phyloP scores from a whole-genome alignment of 2,888 invertebrate species.

The Polydrusus pterygomalis region DNA sequence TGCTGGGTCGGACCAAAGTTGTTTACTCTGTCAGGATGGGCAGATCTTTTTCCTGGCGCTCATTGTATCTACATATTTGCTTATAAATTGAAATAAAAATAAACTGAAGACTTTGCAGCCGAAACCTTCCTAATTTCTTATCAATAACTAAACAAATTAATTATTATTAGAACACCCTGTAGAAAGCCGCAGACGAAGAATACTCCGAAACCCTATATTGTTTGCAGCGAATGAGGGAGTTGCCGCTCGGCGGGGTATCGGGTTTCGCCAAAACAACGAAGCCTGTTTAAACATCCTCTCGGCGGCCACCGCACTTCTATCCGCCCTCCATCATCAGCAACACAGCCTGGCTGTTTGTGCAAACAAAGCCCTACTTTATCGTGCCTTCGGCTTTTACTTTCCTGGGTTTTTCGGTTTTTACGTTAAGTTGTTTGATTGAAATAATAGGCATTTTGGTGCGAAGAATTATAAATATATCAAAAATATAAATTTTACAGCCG shows the following conservation, averaged over 20 bases:
- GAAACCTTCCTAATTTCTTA: neutral
- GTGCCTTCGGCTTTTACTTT: slow-evolving; percentile 33
- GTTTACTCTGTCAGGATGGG: too few relatives aligned
- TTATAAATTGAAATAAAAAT: too few relatives aligned
- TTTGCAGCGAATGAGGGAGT: slow-evolving; percentile 55
- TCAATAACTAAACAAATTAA: neutral
- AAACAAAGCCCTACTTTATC: slow-evolving; percentile 48
- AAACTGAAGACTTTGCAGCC: neutral
- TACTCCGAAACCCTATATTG: slow-evolving; percentile 55
- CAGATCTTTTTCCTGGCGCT: too few relatives aligned
- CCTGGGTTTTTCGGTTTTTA: slow-evolving; percentile 12
- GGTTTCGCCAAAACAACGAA: slow-evolving; percentile 62
- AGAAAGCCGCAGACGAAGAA: slow-evolving; percentile 49
- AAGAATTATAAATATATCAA: neutral
- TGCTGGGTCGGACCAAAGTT: too few relatives aligned
- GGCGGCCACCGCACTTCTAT: slow-evolving; percentile 48
- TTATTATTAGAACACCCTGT: slow-evolving; percentile 33
- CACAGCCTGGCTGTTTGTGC: slow-evolving; percentile 44
- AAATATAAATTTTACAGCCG: neutral
- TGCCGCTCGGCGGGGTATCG: slow-evolving; percentile 58
- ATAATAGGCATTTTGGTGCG: neutral
- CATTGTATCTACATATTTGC: too few relatives aligned
- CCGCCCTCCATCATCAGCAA: slow-evolving; percentile 40
- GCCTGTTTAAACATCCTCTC: slow-evolving; percentile 60
- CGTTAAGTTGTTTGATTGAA: slow-evolving; percentile 22